Evolutionary conservation across 2,888 invertebrate genomes (phyloP), one percentile per base, ranked within the genome.

Genomic region (Synergus laeviventris): DNA sequence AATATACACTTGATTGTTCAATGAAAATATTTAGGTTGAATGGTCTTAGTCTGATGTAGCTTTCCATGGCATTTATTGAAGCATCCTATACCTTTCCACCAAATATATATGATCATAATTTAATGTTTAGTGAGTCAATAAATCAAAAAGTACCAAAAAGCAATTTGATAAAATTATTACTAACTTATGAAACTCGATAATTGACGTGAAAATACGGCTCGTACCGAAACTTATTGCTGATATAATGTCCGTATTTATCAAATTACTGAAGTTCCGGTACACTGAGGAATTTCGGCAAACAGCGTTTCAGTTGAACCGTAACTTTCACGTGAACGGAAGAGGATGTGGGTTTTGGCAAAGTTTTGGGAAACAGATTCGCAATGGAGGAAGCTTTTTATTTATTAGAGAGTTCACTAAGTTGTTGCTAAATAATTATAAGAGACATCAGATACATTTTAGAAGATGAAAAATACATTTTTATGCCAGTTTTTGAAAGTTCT

Each of bases 221-320:
- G 31, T 70, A 36, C 45, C n/a, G 49, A 70, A 70, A 70, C 70
- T 70, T 70, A 31, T 66, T 14, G 45, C 49, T 70, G 49, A 70
- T 70, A 49, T 70, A 54, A 36, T 54, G 49, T 70, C 45, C 49
- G 49, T 49, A 54, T 70, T 70, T 54, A 70, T 70, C 70, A 70
- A 70, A 70, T 54, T 70, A 36, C n/a, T 31, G n/a, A 54, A 70
- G 70, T 70, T 70, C n/a, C 31, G 31, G 2, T 49, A 70, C 18
- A 49, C 49, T 49, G 12, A 70, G 70, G 36, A 49, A 70, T 70
- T 70, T 70, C 70, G 31, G 31, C n/a, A 64, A 64, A 64, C 39
- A 18, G 11, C 21, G 18, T 42, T 64, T 42, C 54, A n/a, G 54
- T 54, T 18, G n/a, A 54, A 18, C 18, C 54, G 54, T 54, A 54